Conservation (phyloP, 2,113 vertebrate genomes). For the Oreochromis tanganicae region DNA sequence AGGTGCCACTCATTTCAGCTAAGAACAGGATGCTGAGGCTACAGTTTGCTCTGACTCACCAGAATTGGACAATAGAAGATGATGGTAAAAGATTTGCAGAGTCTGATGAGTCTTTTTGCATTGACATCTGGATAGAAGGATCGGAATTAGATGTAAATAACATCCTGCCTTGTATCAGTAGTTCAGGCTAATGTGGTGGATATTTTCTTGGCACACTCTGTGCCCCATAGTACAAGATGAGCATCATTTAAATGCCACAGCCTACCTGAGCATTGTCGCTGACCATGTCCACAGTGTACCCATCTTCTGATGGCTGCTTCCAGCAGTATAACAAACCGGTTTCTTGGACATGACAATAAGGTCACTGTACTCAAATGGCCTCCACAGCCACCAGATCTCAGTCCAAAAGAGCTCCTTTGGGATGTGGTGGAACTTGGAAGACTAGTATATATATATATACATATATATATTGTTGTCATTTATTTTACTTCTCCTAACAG, state of each 20-base stretch:
- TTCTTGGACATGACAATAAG: neutral
- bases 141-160: neutral
- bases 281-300: neutral
- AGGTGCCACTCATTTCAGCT: neutral
- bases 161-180: neutral
- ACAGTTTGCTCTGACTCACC: neutral
- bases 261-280: neutral
- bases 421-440: neutral
- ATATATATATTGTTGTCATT: neutral
- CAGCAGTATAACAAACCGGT: neutral
- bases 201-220: neutral
- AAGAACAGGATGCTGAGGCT: neutral
- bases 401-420: neutral
- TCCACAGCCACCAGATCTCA: neutral
- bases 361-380: neutral
- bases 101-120: neutral
- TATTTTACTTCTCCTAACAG: neutral
- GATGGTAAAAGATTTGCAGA: neutral
- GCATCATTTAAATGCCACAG: neutral
- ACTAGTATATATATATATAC: neutral
- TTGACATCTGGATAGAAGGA: neutral
- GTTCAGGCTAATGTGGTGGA: neutral
- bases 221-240: neutral
- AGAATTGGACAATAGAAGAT: neutral
- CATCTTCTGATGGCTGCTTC: neutral